phyloP scores from a whole-genome alignment of 2,888 invertebrate genomes.

The Apamea crenata region DNA sequence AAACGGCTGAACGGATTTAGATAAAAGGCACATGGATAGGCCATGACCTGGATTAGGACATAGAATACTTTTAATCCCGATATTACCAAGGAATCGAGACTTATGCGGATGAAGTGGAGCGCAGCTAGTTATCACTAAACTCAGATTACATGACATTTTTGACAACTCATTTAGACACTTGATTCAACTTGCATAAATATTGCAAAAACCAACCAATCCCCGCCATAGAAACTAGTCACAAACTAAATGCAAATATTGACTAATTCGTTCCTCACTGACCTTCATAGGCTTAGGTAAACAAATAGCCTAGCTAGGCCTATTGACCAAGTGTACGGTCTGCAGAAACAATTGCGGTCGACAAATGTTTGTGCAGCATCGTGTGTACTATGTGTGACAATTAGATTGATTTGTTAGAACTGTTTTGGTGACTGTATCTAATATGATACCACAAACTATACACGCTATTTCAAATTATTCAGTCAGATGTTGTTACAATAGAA shows the following conservation, averaged over 20 bases:
- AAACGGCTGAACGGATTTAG: too few relatives aligned
- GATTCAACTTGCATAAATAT: neutral
- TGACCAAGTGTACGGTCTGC: constrained; percentile 38
- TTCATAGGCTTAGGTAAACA: constrained; percentile 23
- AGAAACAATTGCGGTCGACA: constrained; percentile 38
- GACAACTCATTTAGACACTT: neutral
- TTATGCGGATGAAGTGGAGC: too few relatives aligned
- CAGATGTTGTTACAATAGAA: too few relatives aligned
- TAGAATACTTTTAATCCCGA: too few relatives aligned
- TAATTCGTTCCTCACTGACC: constrained; percentile 31
- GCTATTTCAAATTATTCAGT: too few relatives aligned
- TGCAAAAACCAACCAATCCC: neutral
- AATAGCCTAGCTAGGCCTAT: constrained; percentile 25
- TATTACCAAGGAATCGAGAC: too few relatives aligned
- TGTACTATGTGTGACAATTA: constrained; percentile 32
- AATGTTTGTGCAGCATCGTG: constrained; percentile 22
- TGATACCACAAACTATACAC: too few relatives aligned
- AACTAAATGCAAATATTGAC: constrained; percentile 35
- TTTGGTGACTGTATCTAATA: constrained; percentile 4
- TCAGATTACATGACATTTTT: neutral
- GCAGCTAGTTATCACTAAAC: neutral
- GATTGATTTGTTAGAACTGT: constrained; percentile 19
- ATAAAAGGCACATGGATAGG: too few relatives aligned
- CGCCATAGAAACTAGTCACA: constrained; percentile 5
- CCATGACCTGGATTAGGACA: too few relatives aligned